Conservation (phyloP, 2,113 vertebrate genomes). For the Aramus guarauna region DNA sequence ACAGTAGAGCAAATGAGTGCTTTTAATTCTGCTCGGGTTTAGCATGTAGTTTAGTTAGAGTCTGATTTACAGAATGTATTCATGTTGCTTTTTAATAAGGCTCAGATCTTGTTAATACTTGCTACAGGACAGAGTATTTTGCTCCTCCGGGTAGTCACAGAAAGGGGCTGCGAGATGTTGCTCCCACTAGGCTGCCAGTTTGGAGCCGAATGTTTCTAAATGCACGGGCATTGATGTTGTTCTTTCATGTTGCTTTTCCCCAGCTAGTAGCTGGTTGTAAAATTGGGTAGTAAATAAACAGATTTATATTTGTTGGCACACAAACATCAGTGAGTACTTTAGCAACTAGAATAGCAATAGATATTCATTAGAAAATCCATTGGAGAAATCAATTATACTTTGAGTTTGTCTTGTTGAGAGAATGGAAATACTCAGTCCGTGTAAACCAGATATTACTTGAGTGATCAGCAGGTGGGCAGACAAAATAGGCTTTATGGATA, state of each 20-base stretch:
- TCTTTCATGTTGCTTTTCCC: background rate
- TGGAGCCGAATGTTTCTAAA: background rate
- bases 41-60: background rate
- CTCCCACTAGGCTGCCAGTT: background rate
- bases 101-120: background rate
- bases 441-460: background rate
- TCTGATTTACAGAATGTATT: background rate
- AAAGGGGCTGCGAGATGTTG: background rate
- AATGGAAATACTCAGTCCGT: background rate
- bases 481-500: constrained; percentile 12
- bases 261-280: background rate
- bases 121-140: background rate
- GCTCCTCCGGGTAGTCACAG: background rate
- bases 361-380: constrained; percentile 64
- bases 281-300: background rate
- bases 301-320: constrained; percentile 35
- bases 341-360: constrained; percentile 13
- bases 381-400: constrained; percentile 62
- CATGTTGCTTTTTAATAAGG: background rate
- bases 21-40: background rate
- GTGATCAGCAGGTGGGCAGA: constrained; percentile 20
- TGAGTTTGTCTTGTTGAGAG: constrained; percentile 20
- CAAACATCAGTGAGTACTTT: constrained; percentile 20
- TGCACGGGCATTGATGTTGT: background rate
- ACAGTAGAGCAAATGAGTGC: background rate